Base-by-base conservation (phyloP, 2,888 invertebrate genomes). In the Apamea crenata region DNA sequence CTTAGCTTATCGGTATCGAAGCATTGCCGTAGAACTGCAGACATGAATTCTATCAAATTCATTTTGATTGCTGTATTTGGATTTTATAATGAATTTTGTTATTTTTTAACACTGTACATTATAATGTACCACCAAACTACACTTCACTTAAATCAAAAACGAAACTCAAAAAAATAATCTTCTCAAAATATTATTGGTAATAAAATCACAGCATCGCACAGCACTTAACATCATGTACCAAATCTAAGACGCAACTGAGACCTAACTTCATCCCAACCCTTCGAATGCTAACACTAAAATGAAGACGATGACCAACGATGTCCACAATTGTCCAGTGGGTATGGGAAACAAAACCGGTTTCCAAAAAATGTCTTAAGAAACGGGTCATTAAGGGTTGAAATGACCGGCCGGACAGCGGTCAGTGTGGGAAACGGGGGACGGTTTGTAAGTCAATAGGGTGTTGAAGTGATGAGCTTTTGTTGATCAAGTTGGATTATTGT, bases 341-440 rank as follows among this genome's bases (percentile, higher is more conserved):
- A 88, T 94, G 94, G 84, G 94, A 95, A 93, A 80, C 75, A 79
- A 80, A 85, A 87, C 89, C 76, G 81, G 88, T 89, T 90, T 85
- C 88, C 87, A 88, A 86, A 89, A 90, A 76, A 91, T 81, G 91
- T 92, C 92, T 92, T 91, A 90, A 89, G 87, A 78, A 88, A 82
- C 88, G 80, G 68, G 88, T 78, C 83, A 90, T 88, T 90, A 78
- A 36, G 91, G 93, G 91, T 90, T 86, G 83, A 86, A 89, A 77
- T 86, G 88, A 88, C 91, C 91, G 78, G 86, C 89, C 87, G 94
- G 93, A 90, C 93, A 91, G 89, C 88, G 94, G 93, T 92, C 94
- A 93, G 87, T 89, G 93, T 93, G 93, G 90, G 93, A 93, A 93
- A 77, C 75, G 68, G 74, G 88, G 85, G 87, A 70, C 66, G 73